Base-by-base conservation (phyloP, 2,113 vertebrate species). In the Gallinago undulata region DNA sequence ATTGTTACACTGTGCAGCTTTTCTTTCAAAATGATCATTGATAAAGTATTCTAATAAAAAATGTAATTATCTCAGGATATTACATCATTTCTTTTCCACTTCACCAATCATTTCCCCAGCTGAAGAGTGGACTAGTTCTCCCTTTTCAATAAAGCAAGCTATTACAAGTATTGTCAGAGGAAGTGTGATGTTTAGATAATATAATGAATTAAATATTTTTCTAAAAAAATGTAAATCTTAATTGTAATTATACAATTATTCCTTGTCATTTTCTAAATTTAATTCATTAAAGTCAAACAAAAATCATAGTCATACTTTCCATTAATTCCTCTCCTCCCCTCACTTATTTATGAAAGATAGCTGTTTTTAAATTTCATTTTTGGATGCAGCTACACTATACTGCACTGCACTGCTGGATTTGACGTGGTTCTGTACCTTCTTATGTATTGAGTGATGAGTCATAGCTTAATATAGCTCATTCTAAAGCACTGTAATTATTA, bases 21-120 rank as follows among this genome's bases (percentile, higher is more conserved):
- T 88, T 88, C 82, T 59, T 90, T 96, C 85, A 90, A 90, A 94
- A 72, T 82, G 39, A 92, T 94, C 23, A 89, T 72, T 77, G 76
- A 89, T 93, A 73, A 96, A 89, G 27, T 41, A 86, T 60, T 74
- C 60, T 90, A 90, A 90, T 92, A 79, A 82, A 90, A 89, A 94
- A 67, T 25, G 7, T 47, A 67, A 80, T 95, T 94, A 94, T 91
- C 59, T 93, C 81, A 74, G 64, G 93, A 97, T 97, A 97, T 93
- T 80, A 82, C 68, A 75, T 92, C 87, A 66, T 80, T 47, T 7
- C 31, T 93, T 95, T 97, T 96, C 75, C 59, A 95, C 84, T 92
- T 93, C 64, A 86, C 21, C 37, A 86, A 31, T 45, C 27, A 62
- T 90, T 79, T 86, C 31, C 55, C 30, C 48, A 69, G 7, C 24